Base-by-base conservation (phyloP, 2,888 invertebrate genomes). In the Stenurella melanura region DNA sequence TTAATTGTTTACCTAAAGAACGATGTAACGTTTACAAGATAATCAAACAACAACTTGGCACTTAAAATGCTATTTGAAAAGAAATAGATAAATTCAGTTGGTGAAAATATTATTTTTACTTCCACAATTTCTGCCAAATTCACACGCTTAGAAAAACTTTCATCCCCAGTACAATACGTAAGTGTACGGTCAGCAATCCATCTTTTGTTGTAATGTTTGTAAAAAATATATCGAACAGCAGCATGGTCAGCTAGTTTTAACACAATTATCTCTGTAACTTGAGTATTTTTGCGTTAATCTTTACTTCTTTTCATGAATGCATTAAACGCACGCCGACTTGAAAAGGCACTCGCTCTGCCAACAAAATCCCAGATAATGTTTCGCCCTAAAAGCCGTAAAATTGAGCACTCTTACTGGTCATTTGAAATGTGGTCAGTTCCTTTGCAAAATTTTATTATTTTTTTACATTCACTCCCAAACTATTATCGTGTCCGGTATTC, bases 201-300 rank as follows among this genome's bases (percentile, higher is more conserved):
- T 19, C 64, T 64, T 18, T 64, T 64, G 64, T 64, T 64, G 15
- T 34, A 15, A 21, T 64, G 64, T 64, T 64, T 64, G 64, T 38
- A 38, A 1, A 42, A 64, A 64, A 64, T 64, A 64, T 38, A 64
- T 17, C 64, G 9, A 42, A 42, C 54, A 67, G 54, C 67, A 67
- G 67, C 19, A 67, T 19, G 67, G 18, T 21, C 75, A 75, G 74
- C 71, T 79, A 74, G 76, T 63, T 81, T 78, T 78, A 78, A 79
- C 77, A 77, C 75, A 82, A 82, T 82, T 80, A 79, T 79, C 73
- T 50, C 64, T 71, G 82, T 81, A 82, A 82, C 78, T 74, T 74
- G 81, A 82, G 80, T 73, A 76, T 75, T 78, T 76, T 74, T 58
- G 26, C 67, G 58, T 78, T 78, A 81, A 78, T 80, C 80, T 78